Base-by-base conservation (phyloP, 1,140 invertebrate species). In the Trinorchestia longiramus region DNA sequence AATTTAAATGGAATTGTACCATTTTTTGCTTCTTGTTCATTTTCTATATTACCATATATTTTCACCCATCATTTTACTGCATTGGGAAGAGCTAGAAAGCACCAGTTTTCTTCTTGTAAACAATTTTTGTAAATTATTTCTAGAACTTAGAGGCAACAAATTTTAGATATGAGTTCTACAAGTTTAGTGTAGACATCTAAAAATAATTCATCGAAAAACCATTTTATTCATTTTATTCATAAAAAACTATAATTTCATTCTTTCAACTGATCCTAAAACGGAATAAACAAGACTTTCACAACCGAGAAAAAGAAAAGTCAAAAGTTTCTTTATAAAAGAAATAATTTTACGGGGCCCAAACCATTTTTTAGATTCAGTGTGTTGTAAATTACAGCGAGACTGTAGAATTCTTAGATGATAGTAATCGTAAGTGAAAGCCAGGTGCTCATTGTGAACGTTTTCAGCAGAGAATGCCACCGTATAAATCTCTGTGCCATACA, bases 401-500 rank as follows among this genome's bases (percentile, higher is more conserved):
- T 6, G 47, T 53, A 53, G 6, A 6, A 77, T 11, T 77, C 11
- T 23, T 23, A 77, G 36, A 23, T 23, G 15, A 3, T 77, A 77
- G 15, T 11, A 77, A 77, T 36, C 28, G 62, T 77, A 77, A 15
- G 11, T 77, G 8, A 15, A 77, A 77, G 62, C 36, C 62, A 77
- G 62, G 62, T 77, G 28, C 62, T 77, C 62, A 77, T 77, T 77
- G 62, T 28, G 28, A 11, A 36, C 62, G 28, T 77, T 77, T 77
- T 23, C 62, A 77, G 62, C 62, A 36, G 36, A 77, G 62, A 77
- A 36, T 77, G 62, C 1, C 62, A 77, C 62, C 62, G 43, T 91
- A 91, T 91, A 91, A 91, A 91, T 91, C 88, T 91, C 88, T 0
- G 88, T 23, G 88, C 88, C 41, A 42, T 91, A 91, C 43, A 91